Evolutionary conservation across 2,797 vertebrate species (phyloP).

Genomic region (Coendou prehensilis): DNA sequence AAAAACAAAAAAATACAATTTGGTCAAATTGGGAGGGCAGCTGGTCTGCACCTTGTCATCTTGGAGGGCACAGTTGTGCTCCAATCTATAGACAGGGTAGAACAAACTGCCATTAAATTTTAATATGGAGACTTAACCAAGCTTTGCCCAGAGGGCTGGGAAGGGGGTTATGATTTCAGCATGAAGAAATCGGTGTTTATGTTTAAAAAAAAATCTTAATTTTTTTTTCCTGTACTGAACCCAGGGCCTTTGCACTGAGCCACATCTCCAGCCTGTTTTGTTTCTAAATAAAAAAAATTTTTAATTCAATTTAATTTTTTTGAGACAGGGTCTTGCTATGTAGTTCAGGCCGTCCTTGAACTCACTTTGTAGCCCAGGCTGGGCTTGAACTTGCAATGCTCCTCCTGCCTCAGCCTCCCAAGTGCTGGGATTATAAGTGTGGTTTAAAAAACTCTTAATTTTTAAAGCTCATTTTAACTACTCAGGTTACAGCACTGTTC

Average conservation of each 20-base stretch:
- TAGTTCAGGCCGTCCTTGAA: not conserved
- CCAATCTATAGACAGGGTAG: not conserved
- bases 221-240: not conserved
- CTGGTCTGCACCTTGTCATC: not conserved
- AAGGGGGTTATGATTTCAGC: not conserved
- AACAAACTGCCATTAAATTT: not conserved
- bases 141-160: not conserved
- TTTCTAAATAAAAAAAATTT: not conserved
- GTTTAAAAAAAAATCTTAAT: not conserved
- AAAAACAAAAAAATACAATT: too few species aligned
- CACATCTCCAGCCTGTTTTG: not conserved
- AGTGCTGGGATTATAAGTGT: not conserved
- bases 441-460: not conserved
- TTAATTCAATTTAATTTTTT: not conserved
- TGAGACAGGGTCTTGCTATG: not conserved
- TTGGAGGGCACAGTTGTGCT: not conserved
- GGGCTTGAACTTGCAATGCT: not conserved
- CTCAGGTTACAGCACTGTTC: not conserved
- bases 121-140: not conserved
- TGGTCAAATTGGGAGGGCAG: not conserved
- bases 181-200: not conserved
- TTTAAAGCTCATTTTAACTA: not conserved
- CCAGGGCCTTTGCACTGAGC: not conserved
- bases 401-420: not conserved
- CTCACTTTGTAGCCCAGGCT: not conserved